Base-by-base conservation (phyloP, 2,797 vertebrate genomes). In the Tarsius wallacei region DNA sequence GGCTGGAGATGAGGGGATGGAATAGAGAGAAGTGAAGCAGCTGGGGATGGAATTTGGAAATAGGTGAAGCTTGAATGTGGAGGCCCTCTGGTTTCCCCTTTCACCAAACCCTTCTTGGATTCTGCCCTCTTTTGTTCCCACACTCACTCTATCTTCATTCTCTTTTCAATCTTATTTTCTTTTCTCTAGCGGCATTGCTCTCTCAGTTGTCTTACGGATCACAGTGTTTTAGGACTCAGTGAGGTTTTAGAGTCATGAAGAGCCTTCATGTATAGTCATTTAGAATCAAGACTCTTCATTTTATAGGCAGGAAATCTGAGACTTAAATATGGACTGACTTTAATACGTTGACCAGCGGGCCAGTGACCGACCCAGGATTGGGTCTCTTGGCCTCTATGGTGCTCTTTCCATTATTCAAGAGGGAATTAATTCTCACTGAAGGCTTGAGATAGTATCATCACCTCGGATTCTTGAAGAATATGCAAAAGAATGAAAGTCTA, bases 1-100 rank as follows among this genome's bases (percentile, higher is more conserved):
- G 97, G 49, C 36, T 94, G 84, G 68, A 90, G 86, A 36, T 42
- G 66, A 57, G 33, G 70, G n/a, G 28, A n/a, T 57, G 33, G 42
- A 26, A 9, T 28, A 2, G 55, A 33, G 51, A 51, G 53, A 76
- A 24, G 31, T 47, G 70, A 83, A 87, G 55, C 1, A 7, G 7
- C 7, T 11, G 78, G 55, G 17, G 47, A 78, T 11, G 21, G 49
- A 90, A 49, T 6, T 5, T 55, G 57, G 16, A 87, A 91, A 36
- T 0, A 89, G 73, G 28, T 26, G 61, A 61, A 82, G 33, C 47
- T 78, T 59, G 42, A 42, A 7, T 36, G 13, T 64, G 63, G 74
- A 87, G 55, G 9, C 5, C 21, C 4, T 7, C 3, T 31, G 15
- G 17, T 12, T 24, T 86, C 28, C 36, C 5, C 81, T 87, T 81